Evolutionary conservation across 2,113 vertebrate genomes (phyloP).

Genomic region (Isurus oxyrinchus): DNA sequence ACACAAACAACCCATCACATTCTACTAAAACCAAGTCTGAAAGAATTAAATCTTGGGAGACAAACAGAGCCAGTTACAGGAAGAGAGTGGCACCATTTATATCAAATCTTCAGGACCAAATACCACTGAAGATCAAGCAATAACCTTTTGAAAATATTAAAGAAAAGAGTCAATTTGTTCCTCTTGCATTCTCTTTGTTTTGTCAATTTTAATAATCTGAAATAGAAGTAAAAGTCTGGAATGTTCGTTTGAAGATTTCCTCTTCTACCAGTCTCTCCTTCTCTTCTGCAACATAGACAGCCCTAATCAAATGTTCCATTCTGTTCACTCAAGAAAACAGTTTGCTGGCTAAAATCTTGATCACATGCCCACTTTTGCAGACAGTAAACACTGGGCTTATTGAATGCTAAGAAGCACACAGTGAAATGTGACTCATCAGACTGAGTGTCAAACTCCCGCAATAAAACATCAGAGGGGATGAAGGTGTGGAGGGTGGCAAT

Average conservation of each 20-base stretch:
- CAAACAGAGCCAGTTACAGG: neutral
- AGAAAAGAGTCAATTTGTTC: neutral
- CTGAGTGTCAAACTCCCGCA: neutral
- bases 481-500: neutral
- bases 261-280: neutral
- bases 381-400: neutral
- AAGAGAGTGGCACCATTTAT: neutral
- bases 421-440: neutral
- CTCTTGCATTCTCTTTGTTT: neutral
- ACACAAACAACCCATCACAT: neutral
- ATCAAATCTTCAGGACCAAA: neutral
- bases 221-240: neutral
- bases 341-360: neutral
- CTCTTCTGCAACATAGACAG: neutral
- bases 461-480: neutral
- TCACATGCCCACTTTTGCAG: neutral
- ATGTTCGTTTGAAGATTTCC: neutral
- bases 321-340: neutral
- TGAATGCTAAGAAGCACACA: neutral
- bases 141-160: neutral
- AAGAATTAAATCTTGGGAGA: neutral
- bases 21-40: neutral
- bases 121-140: neutral
- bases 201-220: neutral
- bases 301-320: neutral